These are phyloP conservation scores for Cylloceria caligata DNA, from an alignment of 2,888 invertebrate species.

Conservation along the genomic window DNA sequence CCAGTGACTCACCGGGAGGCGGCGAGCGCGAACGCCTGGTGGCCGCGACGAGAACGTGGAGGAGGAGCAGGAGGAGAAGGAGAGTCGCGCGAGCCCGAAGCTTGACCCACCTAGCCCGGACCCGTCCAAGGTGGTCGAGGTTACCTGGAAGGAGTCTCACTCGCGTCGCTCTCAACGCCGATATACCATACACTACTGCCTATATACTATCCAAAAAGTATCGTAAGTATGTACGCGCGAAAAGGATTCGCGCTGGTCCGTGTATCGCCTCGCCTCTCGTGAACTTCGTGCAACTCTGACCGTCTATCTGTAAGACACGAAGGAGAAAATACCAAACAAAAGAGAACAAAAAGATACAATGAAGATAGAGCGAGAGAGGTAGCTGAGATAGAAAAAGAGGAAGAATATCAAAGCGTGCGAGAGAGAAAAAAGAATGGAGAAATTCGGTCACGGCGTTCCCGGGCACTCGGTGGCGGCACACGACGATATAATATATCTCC, in stretches of 20 bases:
- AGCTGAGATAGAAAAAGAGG: conserved; percentile 1
- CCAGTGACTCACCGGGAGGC: conserved; percentile 81
- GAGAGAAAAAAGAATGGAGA: conserved; percentile 59
- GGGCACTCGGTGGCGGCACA: conserved; percentile 32
- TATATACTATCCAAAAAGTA: conserved; percentile 20
- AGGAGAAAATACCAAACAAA: conserved; percentile 36
- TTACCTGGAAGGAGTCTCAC: conserved; percentile 76
- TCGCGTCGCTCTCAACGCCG: conserved; percentile 52
- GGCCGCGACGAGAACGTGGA: conserved; percentile 62
- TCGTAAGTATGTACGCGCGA: conserved; percentile 25
- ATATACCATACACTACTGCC: conserved; percentile 55
- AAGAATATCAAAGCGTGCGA: conserved; percentile 1
- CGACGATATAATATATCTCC: conserved; percentile 29
- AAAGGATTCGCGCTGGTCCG: conserved; percentile 30
- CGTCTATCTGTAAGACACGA: conserved; percentile 54
- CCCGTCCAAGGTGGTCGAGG: conserved; percentile 80
- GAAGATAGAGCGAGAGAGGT: not conserved
- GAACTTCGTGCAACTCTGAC: conserved; percentile 51
- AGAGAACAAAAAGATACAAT: conserved; percentile 13
- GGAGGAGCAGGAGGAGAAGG: conserved; percentile 46
- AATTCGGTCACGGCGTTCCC: conserved; percentile 67
- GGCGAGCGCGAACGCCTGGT: conserved; percentile 71
- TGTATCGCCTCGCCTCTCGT: conserved; percentile 39
- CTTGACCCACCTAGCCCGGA: conserved; percentile 80
- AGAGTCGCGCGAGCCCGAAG: conserved; percentile 69